These are phyloP conservation scores for Erebia epiphron DNA, from an alignment of 2,888 invertebrate species.

Conservation along the genomic window DNA sequence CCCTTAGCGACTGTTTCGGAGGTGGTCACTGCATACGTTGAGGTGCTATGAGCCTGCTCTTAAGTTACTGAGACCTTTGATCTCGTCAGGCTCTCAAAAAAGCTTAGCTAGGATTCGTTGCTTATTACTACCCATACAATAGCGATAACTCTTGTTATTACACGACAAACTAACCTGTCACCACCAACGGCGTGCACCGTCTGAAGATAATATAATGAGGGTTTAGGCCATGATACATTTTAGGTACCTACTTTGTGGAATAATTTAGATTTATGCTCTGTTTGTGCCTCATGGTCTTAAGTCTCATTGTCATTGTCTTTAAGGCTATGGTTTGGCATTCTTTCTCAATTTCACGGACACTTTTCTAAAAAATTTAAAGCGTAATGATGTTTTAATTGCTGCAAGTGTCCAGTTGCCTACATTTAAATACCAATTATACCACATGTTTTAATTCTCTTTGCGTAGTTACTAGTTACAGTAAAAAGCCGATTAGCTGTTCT, in stretches of 20 bases:
- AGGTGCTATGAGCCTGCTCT: no score
- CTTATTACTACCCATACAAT: conserved; percentile 1
- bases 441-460: neutral
- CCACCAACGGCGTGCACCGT: conserved; percentile 34
- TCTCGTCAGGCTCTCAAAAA: neutral
- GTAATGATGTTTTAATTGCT: no score
- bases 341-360: no score
- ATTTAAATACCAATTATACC: neutral
- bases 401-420: no score
- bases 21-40: no score
- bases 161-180: conserved; percentile 34
- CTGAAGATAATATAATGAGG: conserved; percentile 20
- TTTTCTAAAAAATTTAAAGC: no score
- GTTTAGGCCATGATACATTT: conserved; percentile 6
- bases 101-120: neutral
- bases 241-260: neutral
- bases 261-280: neutral
- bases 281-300: neutral
- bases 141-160: conserved; percentile 18
- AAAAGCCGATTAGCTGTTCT: no score
- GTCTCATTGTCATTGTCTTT: no score
- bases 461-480: no score
- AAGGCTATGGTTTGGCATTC: no score
- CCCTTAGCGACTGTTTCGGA: no score
- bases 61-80: neutral